phyloP scores from a whole-genome alignment of 1,140 invertebrate species.

The Sycobia sp. region DNA sequence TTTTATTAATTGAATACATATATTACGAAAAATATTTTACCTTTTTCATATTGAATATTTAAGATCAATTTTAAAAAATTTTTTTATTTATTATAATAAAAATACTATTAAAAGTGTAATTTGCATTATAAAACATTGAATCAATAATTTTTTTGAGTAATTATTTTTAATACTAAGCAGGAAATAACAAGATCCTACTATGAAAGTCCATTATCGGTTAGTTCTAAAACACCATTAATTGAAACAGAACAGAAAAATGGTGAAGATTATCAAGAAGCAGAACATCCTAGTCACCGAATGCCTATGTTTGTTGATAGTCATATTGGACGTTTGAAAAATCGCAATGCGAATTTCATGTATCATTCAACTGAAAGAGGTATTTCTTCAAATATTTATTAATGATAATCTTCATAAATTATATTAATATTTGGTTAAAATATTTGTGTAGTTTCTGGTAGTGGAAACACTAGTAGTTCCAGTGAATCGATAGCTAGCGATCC shows the following conservation, averaged over 20 bases:
- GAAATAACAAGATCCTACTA: constrained; percentile 60
- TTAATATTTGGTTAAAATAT: not conserved
- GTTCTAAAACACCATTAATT: constrained; percentile 42
- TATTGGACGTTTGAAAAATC: constrained; percentile 47
- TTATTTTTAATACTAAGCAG: constrained; percentile 28
- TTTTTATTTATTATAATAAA: not conserved
- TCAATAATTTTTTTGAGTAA: no score
- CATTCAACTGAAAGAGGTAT: constrained; percentile 54
- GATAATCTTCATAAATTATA: not conserved
- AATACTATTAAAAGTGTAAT: no score
- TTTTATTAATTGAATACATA: not conserved
- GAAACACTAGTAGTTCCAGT: constrained; percentile 73
- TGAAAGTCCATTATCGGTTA: constrained; percentile 56
- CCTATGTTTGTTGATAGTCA: constrained; percentile 46
- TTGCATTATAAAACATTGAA: no score
- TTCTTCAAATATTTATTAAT: not conserved
- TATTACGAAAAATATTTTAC: not conserved
- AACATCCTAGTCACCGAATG: constrained; percentile 46
- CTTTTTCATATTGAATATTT: not conserved
- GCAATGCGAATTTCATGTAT: constrained; percentile 52
- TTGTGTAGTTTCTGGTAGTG: constrained; percentile 45
- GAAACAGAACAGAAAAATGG: constrained; percentile 50
- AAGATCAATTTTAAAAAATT: not conserved
- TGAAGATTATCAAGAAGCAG: constrained; percentile 49
- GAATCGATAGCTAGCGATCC: constrained; percentile 72